Evolutionary conservation across 2,888 invertebrate genomes (phyloP).

Genomic region (Coleophora flavipennella): DNA sequence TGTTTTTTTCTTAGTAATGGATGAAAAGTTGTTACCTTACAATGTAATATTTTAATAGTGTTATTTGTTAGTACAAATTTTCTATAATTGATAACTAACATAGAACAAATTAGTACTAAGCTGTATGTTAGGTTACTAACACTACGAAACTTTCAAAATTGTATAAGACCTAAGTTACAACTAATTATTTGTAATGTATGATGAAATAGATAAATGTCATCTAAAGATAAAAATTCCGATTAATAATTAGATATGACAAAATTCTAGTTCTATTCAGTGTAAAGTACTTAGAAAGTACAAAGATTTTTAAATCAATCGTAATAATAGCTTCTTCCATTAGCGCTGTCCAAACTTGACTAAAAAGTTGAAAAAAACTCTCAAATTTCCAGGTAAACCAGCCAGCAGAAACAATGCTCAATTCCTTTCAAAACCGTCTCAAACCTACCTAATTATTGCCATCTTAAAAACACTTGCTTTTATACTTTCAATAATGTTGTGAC

Average conservation of each 20-base stretch:
- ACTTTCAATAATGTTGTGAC: slow-evolving; percentile 3
- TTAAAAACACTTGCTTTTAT: slow-evolving; percentile 20
- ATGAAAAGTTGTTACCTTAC: slow-evolving; percentile 10
- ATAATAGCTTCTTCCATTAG: no score
- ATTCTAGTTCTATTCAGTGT: no score
- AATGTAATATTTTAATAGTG: slow-evolving; percentile 7
- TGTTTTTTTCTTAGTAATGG: slow-evolving; percentile 2
- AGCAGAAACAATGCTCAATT: neutral
- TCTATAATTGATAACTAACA: slow-evolving; percentile 24
- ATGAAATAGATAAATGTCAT: no score
- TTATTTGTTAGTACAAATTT: slow-evolving; percentile 30
- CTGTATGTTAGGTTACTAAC: slow-evolving; percentile 13
- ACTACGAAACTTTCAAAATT: slow-evolving; percentile 5
- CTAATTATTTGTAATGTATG: neutral
- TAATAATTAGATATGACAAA: no score
- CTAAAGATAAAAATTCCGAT: no score
- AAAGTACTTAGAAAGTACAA: no score
- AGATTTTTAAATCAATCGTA: no score
- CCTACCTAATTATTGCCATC: slow-evolving; percentile 19
- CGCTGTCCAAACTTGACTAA: no score
- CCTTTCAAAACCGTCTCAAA: slow-evolving; percentile 7
- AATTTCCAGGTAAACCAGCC: no score
- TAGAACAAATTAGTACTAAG: slow-evolving; percentile 30
- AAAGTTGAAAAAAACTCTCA: no score
- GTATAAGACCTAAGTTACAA: neutral